Conservation (phyloP, 2,797 vertebrate genomes). For the Chelonia mydas region DNA sequence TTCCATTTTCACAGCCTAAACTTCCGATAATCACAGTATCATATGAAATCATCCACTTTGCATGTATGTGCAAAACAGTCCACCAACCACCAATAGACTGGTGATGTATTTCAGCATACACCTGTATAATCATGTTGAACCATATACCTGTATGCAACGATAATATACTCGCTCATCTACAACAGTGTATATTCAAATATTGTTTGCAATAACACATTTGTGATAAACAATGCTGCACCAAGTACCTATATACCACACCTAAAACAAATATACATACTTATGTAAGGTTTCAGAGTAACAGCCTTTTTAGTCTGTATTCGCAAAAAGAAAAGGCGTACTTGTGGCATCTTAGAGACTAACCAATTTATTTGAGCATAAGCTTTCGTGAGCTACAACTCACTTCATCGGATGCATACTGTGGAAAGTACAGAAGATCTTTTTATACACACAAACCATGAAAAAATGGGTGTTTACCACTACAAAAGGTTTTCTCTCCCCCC, state of each 20-base stretch:
- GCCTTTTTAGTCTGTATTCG: too few relatives aligned
- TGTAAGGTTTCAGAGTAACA: too few relatives aligned
- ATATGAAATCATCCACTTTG: slow-evolving; percentile 37
- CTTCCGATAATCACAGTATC: slow-evolving; percentile 51
- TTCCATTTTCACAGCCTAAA: slow-evolving; percentile 44
- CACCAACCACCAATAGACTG: not conserved
- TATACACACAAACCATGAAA: too few relatives aligned
- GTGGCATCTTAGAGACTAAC: too few relatives aligned
- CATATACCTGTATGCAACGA: not conserved
- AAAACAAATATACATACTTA: fast-evolving
- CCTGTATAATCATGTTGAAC: not conserved
- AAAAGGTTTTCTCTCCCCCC: too few relatives aligned
- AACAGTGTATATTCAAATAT: not conserved
- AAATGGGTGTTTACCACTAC: too few relatives aligned
- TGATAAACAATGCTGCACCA: not conserved
- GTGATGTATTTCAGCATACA: not conserved
- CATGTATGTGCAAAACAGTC: not conserved
- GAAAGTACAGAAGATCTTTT: too few relatives aligned
- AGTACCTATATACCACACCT: not conserved
- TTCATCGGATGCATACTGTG: too few relatives aligned
- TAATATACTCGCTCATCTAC: not conserved
- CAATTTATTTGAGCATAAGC: too few relatives aligned
- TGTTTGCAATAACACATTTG: not conserved
- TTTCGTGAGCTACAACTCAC: too few relatives aligned
- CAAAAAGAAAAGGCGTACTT: too few relatives aligned